phyloP scores from a whole-genome alignment of 2,888 invertebrate genomes.

The Ochropleura leucogaster region DNA sequence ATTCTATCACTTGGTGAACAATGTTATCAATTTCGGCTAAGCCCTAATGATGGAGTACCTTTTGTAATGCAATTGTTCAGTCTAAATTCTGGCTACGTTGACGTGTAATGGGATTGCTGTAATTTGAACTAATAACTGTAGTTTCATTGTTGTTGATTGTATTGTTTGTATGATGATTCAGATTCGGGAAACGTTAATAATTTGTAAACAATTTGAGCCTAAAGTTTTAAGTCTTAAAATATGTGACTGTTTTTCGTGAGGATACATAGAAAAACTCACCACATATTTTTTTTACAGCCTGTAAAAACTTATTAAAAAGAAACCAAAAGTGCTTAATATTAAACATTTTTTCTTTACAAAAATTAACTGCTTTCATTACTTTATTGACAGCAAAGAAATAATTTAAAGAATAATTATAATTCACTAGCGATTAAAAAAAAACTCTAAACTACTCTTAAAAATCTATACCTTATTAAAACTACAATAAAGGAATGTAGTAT shows the following conservation, averaged over 20 bases:
- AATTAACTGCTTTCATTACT: no score
- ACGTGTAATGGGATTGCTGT: constrained; percentile 21
- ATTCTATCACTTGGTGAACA: constrained; percentile 58
- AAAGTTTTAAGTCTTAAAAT: not conserved
- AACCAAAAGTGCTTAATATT: not conserved
- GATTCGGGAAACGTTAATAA: not conserved
- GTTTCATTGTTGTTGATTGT: constrained; percentile 12
- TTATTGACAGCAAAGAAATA: no score
- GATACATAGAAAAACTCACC: not conserved
- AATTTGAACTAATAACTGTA: constrained; percentile 5
- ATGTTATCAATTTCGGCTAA: constrained; percentile 67
- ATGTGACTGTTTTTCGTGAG: not conserved
- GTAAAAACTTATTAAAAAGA: not conserved
- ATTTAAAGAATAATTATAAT: no score
- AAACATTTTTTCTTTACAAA: not conserved
- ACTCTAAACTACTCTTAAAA: no score
- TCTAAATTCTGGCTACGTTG: constrained; percentile 20
- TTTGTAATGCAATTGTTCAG: constrained; percentile 42
- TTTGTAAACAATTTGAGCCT: not conserved
- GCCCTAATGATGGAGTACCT: constrained; percentile 56
- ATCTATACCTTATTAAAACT: no score
- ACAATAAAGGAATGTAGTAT: not conserved
- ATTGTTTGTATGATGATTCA: constrained; percentile 20
- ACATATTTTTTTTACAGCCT: rapidly evolving
- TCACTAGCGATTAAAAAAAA: no score